Conservation (phyloP, 1,140 invertebrate species). For the Carposina sasakii region DNA sequence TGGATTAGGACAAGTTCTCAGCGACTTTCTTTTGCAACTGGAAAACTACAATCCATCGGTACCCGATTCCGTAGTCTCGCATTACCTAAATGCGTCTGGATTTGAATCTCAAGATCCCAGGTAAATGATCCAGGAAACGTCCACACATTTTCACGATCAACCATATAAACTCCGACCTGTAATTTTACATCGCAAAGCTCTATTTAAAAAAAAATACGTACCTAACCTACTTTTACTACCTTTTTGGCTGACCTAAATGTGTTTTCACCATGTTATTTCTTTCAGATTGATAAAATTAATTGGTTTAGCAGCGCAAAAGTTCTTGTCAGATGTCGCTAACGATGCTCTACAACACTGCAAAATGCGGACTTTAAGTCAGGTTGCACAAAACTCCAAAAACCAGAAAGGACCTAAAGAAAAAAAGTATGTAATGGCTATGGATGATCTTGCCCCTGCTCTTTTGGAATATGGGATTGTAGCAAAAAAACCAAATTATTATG, state of each 20-base stretch:
- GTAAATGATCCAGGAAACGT: no score
- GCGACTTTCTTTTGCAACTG: slow-evolving; percentile 79
- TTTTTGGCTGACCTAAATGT: no score
- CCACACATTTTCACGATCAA: no score
- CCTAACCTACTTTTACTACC: no score
- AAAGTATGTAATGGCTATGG: slow-evolving; percentile 93
- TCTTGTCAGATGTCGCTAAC: slow-evolving; percentile 97
- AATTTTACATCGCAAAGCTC: no score
- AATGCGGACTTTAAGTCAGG: slow-evolving; percentile 85
- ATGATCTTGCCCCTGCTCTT: slow-evolving; percentile 94
- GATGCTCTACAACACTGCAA: slow-evolving; percentile 97
- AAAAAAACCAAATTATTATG: slow-evolving; percentile 95
- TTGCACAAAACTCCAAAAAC: slow-evolving; percentile 74
- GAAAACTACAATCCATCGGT: slow-evolving; percentile 96
- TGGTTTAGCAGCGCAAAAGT: slow-evolving; percentile 97
- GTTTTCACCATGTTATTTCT: no score
- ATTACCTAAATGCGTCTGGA: slow-evolving; percentile 90
- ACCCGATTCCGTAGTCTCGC: slow-evolving; percentile 91
- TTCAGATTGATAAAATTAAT: slow-evolving; percentile 86
- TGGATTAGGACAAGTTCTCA: slow-evolving; percentile 67
- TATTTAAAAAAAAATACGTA: no score
- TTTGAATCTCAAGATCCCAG: slow-evolving; percentile 93
- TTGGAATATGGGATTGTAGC: slow-evolving; percentile 96
- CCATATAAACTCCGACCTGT: no score
- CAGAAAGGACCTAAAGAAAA: slow-evolving; percentile 86